Percentiles rank a stretch among this genome's conserved stretches.
phyloP scores from a whole-genome alignment of 2,113 vertebrate species.

The Nannospalax galili region DNA sequence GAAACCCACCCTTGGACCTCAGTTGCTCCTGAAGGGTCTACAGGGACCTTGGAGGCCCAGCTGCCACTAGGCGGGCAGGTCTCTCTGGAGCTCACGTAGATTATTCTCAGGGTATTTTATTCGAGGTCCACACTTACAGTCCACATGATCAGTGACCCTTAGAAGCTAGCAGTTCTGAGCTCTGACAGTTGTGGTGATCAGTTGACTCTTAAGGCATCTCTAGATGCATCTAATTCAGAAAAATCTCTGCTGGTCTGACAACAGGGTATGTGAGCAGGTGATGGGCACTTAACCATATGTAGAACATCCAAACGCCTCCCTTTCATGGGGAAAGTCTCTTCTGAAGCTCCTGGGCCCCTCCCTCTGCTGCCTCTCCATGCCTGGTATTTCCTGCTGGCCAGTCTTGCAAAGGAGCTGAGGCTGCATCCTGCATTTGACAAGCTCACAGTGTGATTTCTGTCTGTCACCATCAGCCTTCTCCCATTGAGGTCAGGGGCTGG shows the following conservation, averaged over 20 bases:
- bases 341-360: accelerated
- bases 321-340: accelerated
- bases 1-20: neutral
- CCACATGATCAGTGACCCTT: accelerated
- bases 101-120: accelerated
- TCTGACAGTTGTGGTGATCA: accelerated
- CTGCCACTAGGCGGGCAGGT: accelerated
- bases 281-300: neutral
- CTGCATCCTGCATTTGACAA: accelerated
- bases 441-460: neutral
- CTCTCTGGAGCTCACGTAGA: accelerated
- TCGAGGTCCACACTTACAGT: accelerated
- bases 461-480: neutral
- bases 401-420: too few species aligned
- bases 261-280: accelerated
- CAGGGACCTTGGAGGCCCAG: accelerated
- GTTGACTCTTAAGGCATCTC: accelerated
- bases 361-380: accelerated
- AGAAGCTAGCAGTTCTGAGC: accelerated
- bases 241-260: accelerated
- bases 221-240: accelerated
- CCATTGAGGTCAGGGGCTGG: neutral
- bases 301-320: accelerated
- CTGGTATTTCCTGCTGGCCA: neutral
- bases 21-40: accelerated